A percentile compares a stretch with the other conserved stretches of the same genome.
These are phyloP conservation scores for Neogale vison DNA, from an alignment of 2,113 vertebrate genomes.

Conservation along the genomic window DNA sequence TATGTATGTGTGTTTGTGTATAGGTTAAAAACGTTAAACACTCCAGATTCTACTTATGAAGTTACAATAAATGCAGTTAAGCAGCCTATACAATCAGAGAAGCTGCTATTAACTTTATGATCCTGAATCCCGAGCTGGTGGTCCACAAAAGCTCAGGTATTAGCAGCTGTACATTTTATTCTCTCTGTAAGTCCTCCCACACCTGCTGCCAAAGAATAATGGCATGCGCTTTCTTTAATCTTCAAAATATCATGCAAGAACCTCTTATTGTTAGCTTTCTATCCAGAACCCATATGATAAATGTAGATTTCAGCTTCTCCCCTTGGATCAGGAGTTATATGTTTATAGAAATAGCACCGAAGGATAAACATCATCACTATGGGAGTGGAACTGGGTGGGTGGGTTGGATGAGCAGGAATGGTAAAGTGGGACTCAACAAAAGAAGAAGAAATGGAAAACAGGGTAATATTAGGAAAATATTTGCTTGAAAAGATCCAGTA, in stretches of 20 bases:
- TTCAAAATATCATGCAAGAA: not conserved
- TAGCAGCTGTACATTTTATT: not conserved
- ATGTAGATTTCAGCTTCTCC: not conserved
- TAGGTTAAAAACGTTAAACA: not conserved
- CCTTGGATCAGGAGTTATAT: not conserved
- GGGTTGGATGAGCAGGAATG: not conserved
- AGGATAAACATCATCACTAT: not conserved
- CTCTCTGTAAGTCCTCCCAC: not conserved
- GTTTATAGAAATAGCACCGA: not conserved
- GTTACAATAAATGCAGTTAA: not conserved
- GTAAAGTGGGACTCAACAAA: not conserved
- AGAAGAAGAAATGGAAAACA: not conserved
- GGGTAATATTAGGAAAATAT: not conserved
- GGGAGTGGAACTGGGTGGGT: fast-evolving
- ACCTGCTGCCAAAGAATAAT: not conserved
- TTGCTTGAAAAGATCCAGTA: not conserved
- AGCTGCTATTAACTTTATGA: not conserved
- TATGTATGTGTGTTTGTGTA: not conserved
- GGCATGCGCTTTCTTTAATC: not conserved
- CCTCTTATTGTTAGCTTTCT: not conserved
- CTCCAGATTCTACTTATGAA: not conserved
- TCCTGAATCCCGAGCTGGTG: not conserved
- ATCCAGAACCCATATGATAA: not conserved
- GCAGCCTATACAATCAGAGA: not conserved
- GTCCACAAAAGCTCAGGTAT: not conserved